Base-by-base conservation (phyloP, 1,140 invertebrate genomes). In the Penaeus japonicus region DNA sequence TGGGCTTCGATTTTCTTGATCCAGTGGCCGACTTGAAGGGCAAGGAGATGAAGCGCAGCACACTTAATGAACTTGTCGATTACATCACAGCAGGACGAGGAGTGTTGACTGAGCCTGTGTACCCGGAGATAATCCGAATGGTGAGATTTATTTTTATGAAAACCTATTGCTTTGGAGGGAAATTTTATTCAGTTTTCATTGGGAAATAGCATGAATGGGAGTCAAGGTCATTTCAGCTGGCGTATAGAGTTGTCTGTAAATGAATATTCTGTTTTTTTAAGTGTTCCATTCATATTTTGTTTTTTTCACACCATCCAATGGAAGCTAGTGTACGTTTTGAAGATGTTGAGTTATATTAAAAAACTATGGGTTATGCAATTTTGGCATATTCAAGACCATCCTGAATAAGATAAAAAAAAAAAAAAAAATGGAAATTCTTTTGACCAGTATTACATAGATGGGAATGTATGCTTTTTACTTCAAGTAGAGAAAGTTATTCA, bases 1-100 rank as follows among this genome's bases (percentile, higher is more conserved):
- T 99, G 92, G 96, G 98, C 91, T 99, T 99, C 94, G 98, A 99
- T 93, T 99, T 99, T 93, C 97, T 99, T 95, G 99, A 99, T 94
- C 98, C 98, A 75, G 96, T 99, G 86, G 96, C 97, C 92, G 98
- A 99, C 93, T 94, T 99, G 90, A 99, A 99, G 94, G 98, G 97
- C 91, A 99, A 99, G 93, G 99, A 99, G 94, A 97, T 99, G 90
- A 99, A 99, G 94, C 95, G 99, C 92, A 96, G 96, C 91, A 97
- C 98, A 90, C 95, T 99, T 87, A 99, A 99, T 94, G 99, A 99
- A 94, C 95, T 99, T 93, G 98, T 99, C 90, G 99, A 99, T 92
- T 99, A 99, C 94, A 97, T 98, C 92, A 98, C 97, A 91, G 95
- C 96, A 91, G 98, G 97, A 86, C 95, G 97, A 92, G 97, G 97